These are phyloP conservation scores for Hetaerina titia DNA, from an alignment of 2,888 invertebrate species.

Conservation along the genomic window DNA sequence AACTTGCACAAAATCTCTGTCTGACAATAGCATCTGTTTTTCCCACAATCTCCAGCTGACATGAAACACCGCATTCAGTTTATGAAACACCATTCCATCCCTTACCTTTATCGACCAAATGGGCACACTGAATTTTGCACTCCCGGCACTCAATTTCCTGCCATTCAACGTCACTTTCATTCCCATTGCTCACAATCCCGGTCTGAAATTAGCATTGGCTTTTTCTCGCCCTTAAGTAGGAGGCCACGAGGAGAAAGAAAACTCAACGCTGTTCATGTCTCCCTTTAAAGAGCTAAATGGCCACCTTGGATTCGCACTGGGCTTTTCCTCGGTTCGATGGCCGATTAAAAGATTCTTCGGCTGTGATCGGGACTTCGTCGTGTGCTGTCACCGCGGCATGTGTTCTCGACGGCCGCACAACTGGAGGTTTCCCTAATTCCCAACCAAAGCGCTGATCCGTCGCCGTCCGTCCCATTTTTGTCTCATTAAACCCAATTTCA, in stretches of 20 bases:
- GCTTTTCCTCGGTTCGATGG: background rate
- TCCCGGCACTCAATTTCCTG: no score
- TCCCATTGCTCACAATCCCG: no score
- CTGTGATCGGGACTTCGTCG: background rate
- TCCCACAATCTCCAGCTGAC: no score
- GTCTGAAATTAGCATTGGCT: no score
- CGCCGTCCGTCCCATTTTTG: background rate
- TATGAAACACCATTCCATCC: no score
- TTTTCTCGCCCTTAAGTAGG: no score
- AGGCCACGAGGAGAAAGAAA: background rate
- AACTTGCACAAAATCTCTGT: no score
- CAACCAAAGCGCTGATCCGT: background rate
- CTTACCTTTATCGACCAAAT: no score
- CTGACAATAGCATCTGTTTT: no score
- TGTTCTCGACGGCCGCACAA: background rate
- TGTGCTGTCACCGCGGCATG: background rate
- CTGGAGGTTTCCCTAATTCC: background rate
- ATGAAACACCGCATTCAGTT: no score
- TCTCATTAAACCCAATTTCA: background rate
- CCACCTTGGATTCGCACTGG: background rate
- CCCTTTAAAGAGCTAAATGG: background rate
- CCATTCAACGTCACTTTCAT: no score
- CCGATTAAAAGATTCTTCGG: background rate
- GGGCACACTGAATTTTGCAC: no score
- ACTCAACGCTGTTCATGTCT: background rate